Base-by-base conservation (phyloP, 2,113 vertebrate genomes). In the Hemiscyllium ocellatum region DNA sequence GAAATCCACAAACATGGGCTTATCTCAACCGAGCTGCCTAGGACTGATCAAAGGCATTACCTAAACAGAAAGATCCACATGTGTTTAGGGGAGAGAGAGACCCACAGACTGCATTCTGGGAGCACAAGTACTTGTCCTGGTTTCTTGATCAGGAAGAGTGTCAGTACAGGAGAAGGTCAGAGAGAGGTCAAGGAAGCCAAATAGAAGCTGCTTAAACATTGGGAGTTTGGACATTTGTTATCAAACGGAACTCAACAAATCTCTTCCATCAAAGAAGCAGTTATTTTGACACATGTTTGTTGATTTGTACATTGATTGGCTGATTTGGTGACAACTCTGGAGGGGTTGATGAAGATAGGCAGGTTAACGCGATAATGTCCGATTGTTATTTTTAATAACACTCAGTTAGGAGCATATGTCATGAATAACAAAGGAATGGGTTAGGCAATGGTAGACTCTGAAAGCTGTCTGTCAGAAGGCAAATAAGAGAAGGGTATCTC, bases 271-370 rank as follows among this genome's bases (percentile, higher is more conserved):
- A 95, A 52, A 95, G 69, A 95, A 47, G 24, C 47, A 50, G 22
- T 24, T 68, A 76, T 95, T 95, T 95, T 95, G 94, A 95, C 94
- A 76, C 68, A 72, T 24, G 29, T 95, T 95, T 47, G 42, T 47
- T 50, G 12, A 29, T 94, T 94, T 94, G 20, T 26, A 94, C n/a
- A 13, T 42, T 66, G 37, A 3, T 69, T 94, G 93, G 70, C 68
- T 95, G 68, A 19, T 76, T 95, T 70, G 47, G 47, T 95, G 69
- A 95, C 47, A 95, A 7, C 42, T 76, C 10, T 29, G 68, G 42
- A 66, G 69, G 17, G 94, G 42, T 17, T 47, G 69, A 72, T 61
- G 68, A 26, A 72, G 69, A 76, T 29, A 72, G 22, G 13, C 66
- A 72, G 69, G 68, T 52, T 68, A 95, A 68, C 3, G 47, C 47